Evolutionary conservation across 2,113 vertebrate genomes (phyloP).

Genomic region (Gymnogyps californianus): DNA sequence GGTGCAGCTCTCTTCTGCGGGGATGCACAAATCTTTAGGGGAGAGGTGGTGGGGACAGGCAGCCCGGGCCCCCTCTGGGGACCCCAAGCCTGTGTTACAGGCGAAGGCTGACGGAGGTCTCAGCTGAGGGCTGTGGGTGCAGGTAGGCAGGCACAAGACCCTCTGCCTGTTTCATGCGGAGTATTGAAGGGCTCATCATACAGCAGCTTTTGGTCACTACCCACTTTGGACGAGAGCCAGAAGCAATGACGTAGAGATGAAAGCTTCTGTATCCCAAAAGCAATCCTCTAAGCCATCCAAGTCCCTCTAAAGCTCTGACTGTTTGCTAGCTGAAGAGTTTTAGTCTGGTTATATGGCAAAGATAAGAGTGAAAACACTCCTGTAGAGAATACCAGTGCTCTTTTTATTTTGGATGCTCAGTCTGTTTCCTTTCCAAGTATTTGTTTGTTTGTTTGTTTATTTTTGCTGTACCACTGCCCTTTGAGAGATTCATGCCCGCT

Average conservation of each 20-base stretch:
- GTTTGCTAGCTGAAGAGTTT: constrained; percentile 57
- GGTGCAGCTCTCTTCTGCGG: background rate
- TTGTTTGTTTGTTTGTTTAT: background rate
- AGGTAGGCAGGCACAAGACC: rapidly evolving
- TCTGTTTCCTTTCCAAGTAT: background rate
- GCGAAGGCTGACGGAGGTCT: background rate
- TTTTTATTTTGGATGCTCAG: constrained; percentile 12
- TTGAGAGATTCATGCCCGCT: background rate
- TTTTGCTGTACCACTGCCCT: background rate
- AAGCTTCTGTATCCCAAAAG: constrained; percentile 66
- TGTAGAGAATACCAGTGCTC: background rate
- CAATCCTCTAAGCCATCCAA: constrained; percentile 60
- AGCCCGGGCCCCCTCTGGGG: background rate
- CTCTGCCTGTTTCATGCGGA: rapidly evolving
- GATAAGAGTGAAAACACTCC: background rate
- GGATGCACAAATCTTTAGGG: background rate
- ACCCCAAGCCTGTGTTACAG: background rate
- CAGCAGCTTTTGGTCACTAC: constrained; percentile 24
- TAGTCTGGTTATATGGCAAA: constrained; percentile 21
- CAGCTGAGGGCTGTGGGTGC: background rate
- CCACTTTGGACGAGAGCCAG: constrained; percentile 35
- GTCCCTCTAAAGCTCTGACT: constrained; percentile 54
- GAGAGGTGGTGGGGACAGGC: background rate
- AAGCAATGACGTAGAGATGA: constrained; percentile 58
- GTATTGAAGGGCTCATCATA: background rate